These are phyloP conservation scores for Lysiphlebus fabarum DNA, from an alignment of 1,140 invertebrate genomes.

Conservation along the genomic window DNA sequence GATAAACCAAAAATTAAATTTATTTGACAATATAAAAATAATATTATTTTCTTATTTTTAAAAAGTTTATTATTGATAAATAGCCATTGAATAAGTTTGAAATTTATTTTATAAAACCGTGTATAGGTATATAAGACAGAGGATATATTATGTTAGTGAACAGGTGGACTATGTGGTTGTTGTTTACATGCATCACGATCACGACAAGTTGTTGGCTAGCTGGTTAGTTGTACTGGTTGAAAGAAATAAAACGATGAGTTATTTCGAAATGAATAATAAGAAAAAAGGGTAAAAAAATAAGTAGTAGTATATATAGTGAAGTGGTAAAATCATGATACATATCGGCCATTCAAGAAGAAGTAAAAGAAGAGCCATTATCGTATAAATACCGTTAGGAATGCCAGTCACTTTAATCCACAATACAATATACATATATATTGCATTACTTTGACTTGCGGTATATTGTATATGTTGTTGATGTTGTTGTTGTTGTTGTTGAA, in stretches of 20 bases:
- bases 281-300: neutral
- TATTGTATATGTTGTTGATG: too few relatives aligned
- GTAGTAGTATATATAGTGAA: constrained; percentile 3
- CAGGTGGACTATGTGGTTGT: constrained; percentile 6
- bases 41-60: too few relatives aligned
- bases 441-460: neutral
- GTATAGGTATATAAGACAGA: too few relatives aligned
- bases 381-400: constrained; percentile 38
- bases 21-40: too few relatives aligned
- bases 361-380: neutral
- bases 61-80: too few relatives aligned
- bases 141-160: neutral
- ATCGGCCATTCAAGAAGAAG: constrained; percentile 29
- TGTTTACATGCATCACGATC: constrained; percentile 9
- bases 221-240: too few relatives aligned
- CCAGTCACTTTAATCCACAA: constrained; percentile 30
- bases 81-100: too few relatives aligned
- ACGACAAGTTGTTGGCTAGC: neutral
- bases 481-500: too few relatives aligned
- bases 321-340: constrained; percentile 10
- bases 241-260: neutral
- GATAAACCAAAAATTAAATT: too few relatives aligned
- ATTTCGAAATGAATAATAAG: neutral
- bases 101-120: too few relatives aligned
- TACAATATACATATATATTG: constrained; percentile 9